Base-by-base conservation (phyloP, 2,797 vertebrate species). In the Fistularia tabacaria region DNA sequence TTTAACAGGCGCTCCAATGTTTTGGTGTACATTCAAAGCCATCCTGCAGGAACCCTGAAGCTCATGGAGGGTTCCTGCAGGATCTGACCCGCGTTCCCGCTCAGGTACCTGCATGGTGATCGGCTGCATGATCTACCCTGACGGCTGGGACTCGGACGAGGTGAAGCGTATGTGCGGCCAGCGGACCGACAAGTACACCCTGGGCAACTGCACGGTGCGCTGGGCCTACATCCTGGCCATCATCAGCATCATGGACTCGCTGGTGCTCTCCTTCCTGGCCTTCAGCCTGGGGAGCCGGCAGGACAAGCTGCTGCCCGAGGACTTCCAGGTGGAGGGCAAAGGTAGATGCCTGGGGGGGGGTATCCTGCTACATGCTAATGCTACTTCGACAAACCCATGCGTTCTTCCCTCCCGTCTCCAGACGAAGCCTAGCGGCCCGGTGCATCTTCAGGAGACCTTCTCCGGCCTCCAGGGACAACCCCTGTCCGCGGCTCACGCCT, bases 221-320 rank as follows among this genome's bases (percentile, higher is more conserved):
- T 99, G 96, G 96, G 97, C 97, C 0, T 99, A 97, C 89, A 97
- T 99, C 91, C 90, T 99, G 71, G 97, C 97, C 81, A 96, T 99
- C 85, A 96, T 99, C 63, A 95, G 94, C 85, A 98, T 99, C 84
- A 92, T 96, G 9, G 97, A 98, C 1, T 93, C 96, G 0, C 90
- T 99, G 76, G 91, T 92, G 42, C 94, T 99, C 65, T 92, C 95
- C 75, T 93, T 99, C 85, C 79, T 98, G 77, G 95, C 94, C 37
- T 99, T 99, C 5, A 94, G 95, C 38, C 74, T 98, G 71, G 97
- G 94, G 42, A 98, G 91, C 83, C 81, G 97, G 13, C 97, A 99
- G 81, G 97, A 99, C 87, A 92, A 94, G 57, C 93, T 99, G 62
- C 93, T 99, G 46, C 97, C 97, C 0, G 93, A 95, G 0, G 93